Evolutionary conservation across 1,140 invertebrate genomes (phyloP).

Genomic region (Nebria ingens): DNA sequence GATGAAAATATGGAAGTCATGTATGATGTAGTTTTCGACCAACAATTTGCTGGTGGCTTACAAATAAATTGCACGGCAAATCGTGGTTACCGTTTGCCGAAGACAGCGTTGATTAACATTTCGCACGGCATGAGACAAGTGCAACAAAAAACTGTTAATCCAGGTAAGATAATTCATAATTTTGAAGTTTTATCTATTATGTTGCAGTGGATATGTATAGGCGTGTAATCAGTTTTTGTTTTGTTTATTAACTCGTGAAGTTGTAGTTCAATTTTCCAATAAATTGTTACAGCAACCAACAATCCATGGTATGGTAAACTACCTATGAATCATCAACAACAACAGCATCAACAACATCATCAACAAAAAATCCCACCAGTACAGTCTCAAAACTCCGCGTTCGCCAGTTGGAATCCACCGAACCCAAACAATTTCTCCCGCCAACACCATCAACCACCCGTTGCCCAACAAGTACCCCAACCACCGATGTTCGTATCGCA

Average conservation of each 20-base stretch:
- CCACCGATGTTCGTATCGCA: background rate
- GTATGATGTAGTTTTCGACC: conserved; percentile 70
- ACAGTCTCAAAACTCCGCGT: background rate
- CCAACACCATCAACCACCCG: background rate
- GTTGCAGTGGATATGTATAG: background rate
- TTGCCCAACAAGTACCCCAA: too few species aligned
- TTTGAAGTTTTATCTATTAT: background rate
- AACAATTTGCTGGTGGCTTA: conserved; percentile 58
- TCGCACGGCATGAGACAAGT: conserved; percentile 39
- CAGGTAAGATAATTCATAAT: conserved; percentile 18
- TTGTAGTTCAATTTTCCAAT: background rate
- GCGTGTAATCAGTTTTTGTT: background rate
- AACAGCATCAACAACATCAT: background rate
- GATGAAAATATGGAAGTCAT: conserved; percentile 39
- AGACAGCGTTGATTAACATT: conserved; percentile 49
- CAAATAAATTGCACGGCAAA: conserved; percentile 39
- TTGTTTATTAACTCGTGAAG: background rate
- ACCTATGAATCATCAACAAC: too few species aligned
- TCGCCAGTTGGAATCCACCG: background rate
- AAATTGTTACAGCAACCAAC: background rate
- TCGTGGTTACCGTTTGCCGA: conserved; percentile 43
- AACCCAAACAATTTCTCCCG: background rate
- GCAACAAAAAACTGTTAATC: conserved; percentile 31
- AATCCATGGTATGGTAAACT: background rate
- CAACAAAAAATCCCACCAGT: background rate